Percentiles rank a stretch among this genome's conserved stretches.
Evolutionary conservation across 2,888 invertebrate species (phyloP).

Genomic region (Drosophila parthenogenetica): DNA sequence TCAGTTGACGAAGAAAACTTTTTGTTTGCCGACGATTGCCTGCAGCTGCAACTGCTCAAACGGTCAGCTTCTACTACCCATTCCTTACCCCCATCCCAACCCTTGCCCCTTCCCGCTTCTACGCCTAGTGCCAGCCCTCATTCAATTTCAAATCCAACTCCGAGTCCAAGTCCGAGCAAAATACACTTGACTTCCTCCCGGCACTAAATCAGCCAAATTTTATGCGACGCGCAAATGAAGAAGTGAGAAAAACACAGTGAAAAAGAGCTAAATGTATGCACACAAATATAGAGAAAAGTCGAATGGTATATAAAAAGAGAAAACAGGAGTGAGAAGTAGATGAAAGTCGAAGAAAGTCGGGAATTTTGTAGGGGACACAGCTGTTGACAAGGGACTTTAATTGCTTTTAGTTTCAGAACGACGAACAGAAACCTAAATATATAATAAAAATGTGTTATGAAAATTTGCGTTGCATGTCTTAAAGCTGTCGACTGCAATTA

Average conservation of each 20-base stretch:
- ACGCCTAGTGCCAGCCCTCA: not conserved
- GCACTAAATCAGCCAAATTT: constrained; percentile 78
- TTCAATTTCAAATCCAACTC: not conserved
- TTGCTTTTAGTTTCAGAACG: constrained; percentile 64
- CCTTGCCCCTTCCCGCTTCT: not conserved
- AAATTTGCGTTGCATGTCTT: constrained; percentile 52
- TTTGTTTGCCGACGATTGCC: constrained; percentile 54
- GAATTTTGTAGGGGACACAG: constrained; percentile 45
- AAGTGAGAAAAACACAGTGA: constrained; percentile 15
- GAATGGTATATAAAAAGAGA: constrained; percentile 4
- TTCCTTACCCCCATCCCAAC: not conserved
- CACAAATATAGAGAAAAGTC: not conserved
- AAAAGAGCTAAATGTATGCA: not conserved
- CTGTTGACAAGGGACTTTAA: constrained; percentile 70
- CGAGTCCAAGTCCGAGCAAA: constrained; percentile 13
- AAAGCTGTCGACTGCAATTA: constrained; percentile 66
- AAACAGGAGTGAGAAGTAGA: not conserved
- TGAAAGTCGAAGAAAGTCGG: not conserved
- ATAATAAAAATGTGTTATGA: constrained; percentile 50
- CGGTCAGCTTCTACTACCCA: not conserved
- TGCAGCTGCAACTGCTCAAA: constrained; percentile 62
- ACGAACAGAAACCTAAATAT: constrained; percentile 14
- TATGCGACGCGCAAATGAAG: constrained; percentile 45
- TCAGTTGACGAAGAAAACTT: constrained; percentile 37
- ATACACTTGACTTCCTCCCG: constrained; percentile 50